These are phyloP conservation scores for Pseudopleuronectes americanus DNA, from an alignment of 2,797 vertebrate genomes.

Conservation along the genomic window DNA sequence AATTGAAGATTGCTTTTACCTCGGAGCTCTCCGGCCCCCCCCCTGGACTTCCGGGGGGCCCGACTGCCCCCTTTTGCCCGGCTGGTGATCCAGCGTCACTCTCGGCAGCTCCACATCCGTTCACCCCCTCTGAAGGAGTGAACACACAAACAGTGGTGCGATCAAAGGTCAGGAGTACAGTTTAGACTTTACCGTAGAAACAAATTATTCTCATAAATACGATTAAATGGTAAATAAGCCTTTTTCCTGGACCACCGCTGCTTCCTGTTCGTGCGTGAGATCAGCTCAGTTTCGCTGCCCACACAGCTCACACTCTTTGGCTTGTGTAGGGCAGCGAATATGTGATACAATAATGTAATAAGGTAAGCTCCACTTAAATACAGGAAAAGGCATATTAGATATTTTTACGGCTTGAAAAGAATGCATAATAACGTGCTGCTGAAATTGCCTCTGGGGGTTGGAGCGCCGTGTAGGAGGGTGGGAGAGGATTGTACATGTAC, in stretches of 20 bases:
- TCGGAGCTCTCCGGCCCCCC: constrained; percentile 37
- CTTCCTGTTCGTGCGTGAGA: constrained; percentile 55
- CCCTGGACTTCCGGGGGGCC: constrained; percentile 9
- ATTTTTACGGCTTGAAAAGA: constrained; percentile 69
- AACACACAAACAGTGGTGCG: constrained; percentile 41
- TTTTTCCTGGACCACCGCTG: constrained; percentile 49
- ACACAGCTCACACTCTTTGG: constrained; percentile 66
- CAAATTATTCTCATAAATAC: constrained; percentile 68
- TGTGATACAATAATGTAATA: constrained; percentile 73
- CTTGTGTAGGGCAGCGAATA: constrained; percentile 60
- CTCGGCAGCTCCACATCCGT: constrained; percentile 10
- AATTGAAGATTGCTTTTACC: constrained; percentile 66
- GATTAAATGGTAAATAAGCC: constrained; percentile 69
- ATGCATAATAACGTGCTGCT: constrained; percentile 58
- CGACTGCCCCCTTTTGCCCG: constrained; percentile 22
- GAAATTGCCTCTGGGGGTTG: constrained; percentile 71
- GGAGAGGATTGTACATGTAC: constrained; percentile 58
- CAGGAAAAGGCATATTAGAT: constrained; percentile 69
- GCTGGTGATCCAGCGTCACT: constrained; percentile 29
- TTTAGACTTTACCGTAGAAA: constrained; percentile 56
- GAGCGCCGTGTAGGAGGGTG: constrained; percentile 65
- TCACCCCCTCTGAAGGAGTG: constrained; percentile 16
- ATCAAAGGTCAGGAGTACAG: constrained; percentile 59
- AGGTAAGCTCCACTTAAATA: constrained; percentile 75
- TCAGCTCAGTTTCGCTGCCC: constrained; percentile 55